Evolutionary conservation across 2,113 vertebrate species (phyloP), one percentile per base, ranked within the genome.

Genomic region (Amazona vittata): DNA sequence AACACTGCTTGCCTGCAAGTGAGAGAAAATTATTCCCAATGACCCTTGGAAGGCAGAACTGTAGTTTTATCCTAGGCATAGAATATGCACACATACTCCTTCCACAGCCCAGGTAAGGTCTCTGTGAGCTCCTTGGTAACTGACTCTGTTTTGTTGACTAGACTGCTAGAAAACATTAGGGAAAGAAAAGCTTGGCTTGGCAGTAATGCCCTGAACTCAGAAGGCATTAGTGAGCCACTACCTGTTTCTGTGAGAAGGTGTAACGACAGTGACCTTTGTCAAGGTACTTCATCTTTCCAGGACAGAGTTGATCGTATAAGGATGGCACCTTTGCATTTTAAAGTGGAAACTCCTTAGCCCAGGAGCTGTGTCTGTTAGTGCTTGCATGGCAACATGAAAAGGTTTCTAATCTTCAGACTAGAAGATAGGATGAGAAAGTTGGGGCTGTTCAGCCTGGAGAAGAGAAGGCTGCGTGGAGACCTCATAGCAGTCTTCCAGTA

Each of bases 71-170:
- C 57, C 35, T 12, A 1, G 2, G 43, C 53, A 35, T 17, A 19
- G 12, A 84, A 39, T 6, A 39, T 14, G 8, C 44, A 53, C 21
- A 15, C 2, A 9, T 15, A 4, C 41, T 78, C 12, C 6, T 44
- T 74, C 63, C 60, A 55, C 12, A 8, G 69, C 81, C 60, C 74
- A 82, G 44, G 28, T 44, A 13, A 67, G 15, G 47, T 69, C 77
- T 81, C 81, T 73, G 47, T 47, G 7, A 79, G 83, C 52, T 91
- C 67, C 84, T 37, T 86, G 74, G 94, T 83, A 95, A 92, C 74
- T 78, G 91, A 37, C 52, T 79, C n/a, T 91, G 78, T 81, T 91
- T 92, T 94, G 83, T 84, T 92, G 79, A 83, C 33, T 73, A n/a
- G 44, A 71, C n/a, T 60, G 43, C 21, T 86, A 69, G 67, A 82